Evolutionary conservation across 1,140 invertebrate species (phyloP), one percentile per base, ranked within the genome.

Genomic region (Platorchestia sp.): DNA sequence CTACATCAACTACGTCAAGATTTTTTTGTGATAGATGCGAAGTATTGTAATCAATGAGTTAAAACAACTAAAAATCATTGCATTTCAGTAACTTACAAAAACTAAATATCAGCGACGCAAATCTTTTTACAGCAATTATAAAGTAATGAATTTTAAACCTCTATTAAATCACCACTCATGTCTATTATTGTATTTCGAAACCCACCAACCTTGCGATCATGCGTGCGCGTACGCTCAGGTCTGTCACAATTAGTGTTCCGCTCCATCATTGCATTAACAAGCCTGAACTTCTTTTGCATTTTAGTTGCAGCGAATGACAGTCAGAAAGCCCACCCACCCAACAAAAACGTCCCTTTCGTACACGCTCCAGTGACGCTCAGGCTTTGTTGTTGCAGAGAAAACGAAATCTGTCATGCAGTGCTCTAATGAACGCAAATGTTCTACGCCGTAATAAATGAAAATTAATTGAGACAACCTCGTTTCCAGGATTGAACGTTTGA

Each of bases 281-380:
- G 87, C 41, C 43, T 44, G 10, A 44, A 89, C 87, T 89, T 89
- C 43, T 89, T 89, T 44, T 43, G n/a, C 87, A 89, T 89, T 42
- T 89, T 89, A 14, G 87, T 89, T 36, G 87, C 87, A 89, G 36
- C 14, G 87, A 89, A 89, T 89, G 87, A 89, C 87, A 89, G 87
- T 89, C n/a, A 44, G 87, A 89, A 89, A 89, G 87, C 87, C 22
- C 87, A 42, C 87, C 87, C 87, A 89, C n/a, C 5, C 36, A 42
- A 42, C 87, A 89, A 89, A 89, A 89, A 89, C 87, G 27, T 16
- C 36, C 87, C 87, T 89, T 89, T 89, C 87, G 87, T 89, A 41
- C 41, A 89, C 43, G 87, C 87, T 89, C 41, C 87, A 44, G 43
- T 42, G 41, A 42, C 87, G 87, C 14, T 44, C 6, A 42, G 87